Conservation (phyloP, 1,140 invertebrate genomes). For the Pseudomyrmex pallidus region DNA sequence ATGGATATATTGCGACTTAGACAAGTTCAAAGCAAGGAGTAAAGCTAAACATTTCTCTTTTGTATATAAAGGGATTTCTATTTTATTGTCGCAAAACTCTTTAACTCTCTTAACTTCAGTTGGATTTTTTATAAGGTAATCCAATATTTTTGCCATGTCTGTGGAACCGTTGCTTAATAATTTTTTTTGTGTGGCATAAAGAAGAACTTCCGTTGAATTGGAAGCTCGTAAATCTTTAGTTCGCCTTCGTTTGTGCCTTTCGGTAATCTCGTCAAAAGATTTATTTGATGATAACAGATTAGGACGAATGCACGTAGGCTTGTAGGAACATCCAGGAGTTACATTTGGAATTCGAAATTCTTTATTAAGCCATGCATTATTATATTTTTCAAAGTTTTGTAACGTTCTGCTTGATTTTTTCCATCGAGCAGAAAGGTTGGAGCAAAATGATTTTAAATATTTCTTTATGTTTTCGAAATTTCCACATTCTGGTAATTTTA, state of each 20-base stretch:
- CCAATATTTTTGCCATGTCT: neutral
- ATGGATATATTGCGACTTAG: too few species aligned
- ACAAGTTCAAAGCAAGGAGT: neutral
- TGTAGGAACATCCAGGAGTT: neutral
- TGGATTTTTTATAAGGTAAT: constrained; percentile 2
- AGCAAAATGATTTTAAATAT: constrained; percentile 16
- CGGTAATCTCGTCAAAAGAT: neutral
- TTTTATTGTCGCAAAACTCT: neutral
- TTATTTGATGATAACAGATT: neutral
- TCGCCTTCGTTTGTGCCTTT: neutral
- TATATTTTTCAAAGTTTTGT: neutral
- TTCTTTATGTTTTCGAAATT: neutral
- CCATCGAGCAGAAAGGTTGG: neutral
- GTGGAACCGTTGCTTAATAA: neutral
- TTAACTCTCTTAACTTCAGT: neutral
- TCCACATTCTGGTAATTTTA: constrained; percentile 6
- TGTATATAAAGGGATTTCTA: neutral
- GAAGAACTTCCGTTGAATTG: neutral
- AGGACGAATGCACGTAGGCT: neutral
- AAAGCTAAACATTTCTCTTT: constrained; percentile 7
- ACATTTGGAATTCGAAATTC: constrained; percentile 7
- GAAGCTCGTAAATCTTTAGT: neutral
- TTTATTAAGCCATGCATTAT: constrained; percentile 15
- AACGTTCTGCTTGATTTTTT: neutral
- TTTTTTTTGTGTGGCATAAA: neutral